phyloP scores from a whole-genome alignment of 2,113 vertebrate species.

The Ptilorrhoa leucosticta region DNA sequence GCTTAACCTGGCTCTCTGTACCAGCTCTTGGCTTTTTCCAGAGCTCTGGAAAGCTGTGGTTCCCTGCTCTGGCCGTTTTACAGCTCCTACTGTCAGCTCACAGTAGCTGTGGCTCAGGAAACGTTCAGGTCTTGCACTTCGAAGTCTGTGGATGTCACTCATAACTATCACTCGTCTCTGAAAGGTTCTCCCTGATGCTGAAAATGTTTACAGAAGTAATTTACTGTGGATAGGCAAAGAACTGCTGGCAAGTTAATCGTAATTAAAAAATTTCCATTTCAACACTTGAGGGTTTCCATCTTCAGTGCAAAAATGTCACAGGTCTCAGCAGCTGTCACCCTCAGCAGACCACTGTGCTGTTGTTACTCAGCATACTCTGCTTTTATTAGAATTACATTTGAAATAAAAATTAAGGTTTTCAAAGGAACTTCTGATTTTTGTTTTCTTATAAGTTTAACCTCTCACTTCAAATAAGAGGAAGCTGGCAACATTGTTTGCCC shows the following conservation, averaged over 20 bases:
- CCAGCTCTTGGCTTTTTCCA: neutral
- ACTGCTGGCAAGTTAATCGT: neutral
- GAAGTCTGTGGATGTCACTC: neutral
- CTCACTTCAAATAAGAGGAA: neutral
- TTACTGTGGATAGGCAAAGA: neutral
- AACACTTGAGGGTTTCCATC: neutral
- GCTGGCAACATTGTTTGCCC: neutral
- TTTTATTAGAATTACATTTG: neutral
- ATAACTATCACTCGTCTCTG: neutral
- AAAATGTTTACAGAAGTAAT: neutral
- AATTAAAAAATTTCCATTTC: neutral
- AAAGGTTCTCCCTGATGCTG: neutral
- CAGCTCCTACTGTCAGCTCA: neutral
- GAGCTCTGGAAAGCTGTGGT: neutral
- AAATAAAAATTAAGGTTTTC: neutral
- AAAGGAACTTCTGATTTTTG: neutral
- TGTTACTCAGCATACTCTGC: neutral
- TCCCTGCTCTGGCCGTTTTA: neutral
- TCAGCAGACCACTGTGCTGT: neutral
- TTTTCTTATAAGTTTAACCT: neutral
- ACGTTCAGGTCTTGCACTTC: neutral
- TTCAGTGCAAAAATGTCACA: neutral
- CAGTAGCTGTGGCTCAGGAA: neutral
- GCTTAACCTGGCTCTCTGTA: neutral
- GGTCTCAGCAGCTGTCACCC: neutral